Evolutionary conservation across 2,113 vertebrate species (phyloP).

Genomic region (Bujurquina vittata): DNA sequence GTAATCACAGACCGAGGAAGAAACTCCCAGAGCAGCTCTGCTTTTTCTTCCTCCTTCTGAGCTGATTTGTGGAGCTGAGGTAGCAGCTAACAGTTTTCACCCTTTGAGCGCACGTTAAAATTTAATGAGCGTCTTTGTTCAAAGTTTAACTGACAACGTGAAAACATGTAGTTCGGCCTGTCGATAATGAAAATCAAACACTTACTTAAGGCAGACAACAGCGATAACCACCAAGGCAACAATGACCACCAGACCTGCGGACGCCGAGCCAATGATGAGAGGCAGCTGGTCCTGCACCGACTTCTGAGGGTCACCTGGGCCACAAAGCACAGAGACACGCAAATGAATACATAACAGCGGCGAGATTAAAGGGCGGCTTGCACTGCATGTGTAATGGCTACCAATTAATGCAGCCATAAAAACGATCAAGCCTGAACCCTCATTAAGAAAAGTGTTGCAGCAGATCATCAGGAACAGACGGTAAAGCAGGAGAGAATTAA

Average conservation of each 20-base stretch:
- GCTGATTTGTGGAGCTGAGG: slow-evolving; percentile 26
- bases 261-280: slow-evolving; percentile 94
- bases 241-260: slow-evolving; percentile 91
- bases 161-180: slow-evolving; percentile 44
- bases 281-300: slow-evolving; percentile 94
- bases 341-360: slow-evolving; percentile 28
- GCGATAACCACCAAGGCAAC: slow-evolving; percentile 93
- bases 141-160: slow-evolving; percentile 45
- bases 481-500: neutral
- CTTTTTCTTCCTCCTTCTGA: neutral
- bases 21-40: neutral
- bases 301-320: slow-evolving; percentile 85
- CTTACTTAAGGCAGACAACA: slow-evolving; percentile 96
- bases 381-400: slow-evolving; percentile 28
- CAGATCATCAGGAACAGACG: slow-evolving; percentile 12
- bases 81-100: neutral
- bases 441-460: slow-evolving; percentile 39
- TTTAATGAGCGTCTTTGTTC: slow-evolving; percentile 64
- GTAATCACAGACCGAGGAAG: neutral
- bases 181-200: slow-evolving; percentile 49
- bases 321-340: slow-evolving; percentile 6
- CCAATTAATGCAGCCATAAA: slow-evolving; percentile 47
- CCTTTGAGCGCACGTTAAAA: slow-evolving; percentile 53
- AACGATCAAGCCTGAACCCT: slow-evolving; percentile 34
- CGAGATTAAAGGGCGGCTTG: slow-evolving; percentile 26